Percentiles rank a stretch among this genome's conserved stretches.
phyloP scores from a whole-genome alignment of 2,888 invertebrate species.

The Ophion ellenae region DNA sequence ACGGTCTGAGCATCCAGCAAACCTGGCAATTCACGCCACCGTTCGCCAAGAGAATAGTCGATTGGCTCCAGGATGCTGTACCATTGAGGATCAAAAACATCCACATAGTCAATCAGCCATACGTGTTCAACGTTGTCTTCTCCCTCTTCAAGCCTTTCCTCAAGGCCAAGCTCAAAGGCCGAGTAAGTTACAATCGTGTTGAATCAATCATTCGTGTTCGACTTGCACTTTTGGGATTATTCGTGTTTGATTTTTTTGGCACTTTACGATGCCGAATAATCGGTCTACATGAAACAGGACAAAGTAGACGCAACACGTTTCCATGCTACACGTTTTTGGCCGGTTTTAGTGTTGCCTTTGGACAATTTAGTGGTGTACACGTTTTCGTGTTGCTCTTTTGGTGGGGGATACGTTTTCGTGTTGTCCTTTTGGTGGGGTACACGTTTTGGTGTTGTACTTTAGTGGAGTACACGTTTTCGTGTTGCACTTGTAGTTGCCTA shows the following conservation, averaged over 20 bases:
- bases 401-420: too few relatives aligned
- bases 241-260: background rate
- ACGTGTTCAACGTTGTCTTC: constrained; percentile 95
- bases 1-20: constrained; percentile 91
- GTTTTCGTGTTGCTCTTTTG: too few relatives aligned
- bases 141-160: constrained; percentile 95
- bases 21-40: constrained; percentile 94
- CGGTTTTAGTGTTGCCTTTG: too few relatives aligned
- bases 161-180: constrained; percentile 91
- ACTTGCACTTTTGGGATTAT: background rate
- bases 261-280: too few relatives aligned
- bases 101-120: constrained; percentile 95
- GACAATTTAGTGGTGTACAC: too few relatives aligned
- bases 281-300: too few relatives aligned
- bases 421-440: too few relatives aligned
- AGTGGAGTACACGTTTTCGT: too few relatives aligned
- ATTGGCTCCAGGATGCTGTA: constrained; percentile 94
- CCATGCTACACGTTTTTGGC: too few relatives aligned
- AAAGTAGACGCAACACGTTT: too few relatives aligned
- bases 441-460: too few relatives aligned
- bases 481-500: too few relatives aligned
- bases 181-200: constrained; percentile 84
- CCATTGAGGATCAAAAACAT: constrained; percentile 94
- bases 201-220: background rate
- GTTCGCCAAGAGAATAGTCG: constrained; percentile 93